Evolutionary conservation across 1,140 invertebrate genomes (phyloP).

Genomic region (Octopus bimaculoides): DNA sequence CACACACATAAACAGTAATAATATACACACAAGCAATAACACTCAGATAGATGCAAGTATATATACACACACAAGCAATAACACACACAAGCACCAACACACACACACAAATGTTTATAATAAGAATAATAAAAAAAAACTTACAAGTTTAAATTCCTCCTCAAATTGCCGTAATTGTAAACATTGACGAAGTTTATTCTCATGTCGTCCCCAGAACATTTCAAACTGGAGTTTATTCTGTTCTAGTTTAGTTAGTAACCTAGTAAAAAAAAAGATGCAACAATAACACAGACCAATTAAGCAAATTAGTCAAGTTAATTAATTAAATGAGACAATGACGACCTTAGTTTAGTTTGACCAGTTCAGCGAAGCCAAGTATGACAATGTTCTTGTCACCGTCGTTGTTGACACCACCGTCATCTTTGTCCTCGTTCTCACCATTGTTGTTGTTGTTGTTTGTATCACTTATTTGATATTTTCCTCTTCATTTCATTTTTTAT

Average conservation of each 20-base stretch:
- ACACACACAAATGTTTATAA: no score
- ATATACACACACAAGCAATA: no score
- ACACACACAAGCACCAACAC: no score
- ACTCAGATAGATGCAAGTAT: no score
- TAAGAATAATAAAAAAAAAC: slow-evolving; percentile 15
- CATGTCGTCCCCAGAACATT: slow-evolving; percentile 89
- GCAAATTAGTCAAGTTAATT: no score
- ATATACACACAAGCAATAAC: no score
- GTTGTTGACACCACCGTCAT: not conserved
- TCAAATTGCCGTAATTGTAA: slow-evolving; percentile 86
- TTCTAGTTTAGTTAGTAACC: slow-evolving; percentile 88
- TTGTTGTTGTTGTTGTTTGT: not conserved
- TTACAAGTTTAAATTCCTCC: slow-evolving; percentile 78
- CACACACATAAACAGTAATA: no score
- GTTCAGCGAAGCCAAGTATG: no score
- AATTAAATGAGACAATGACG: no score
- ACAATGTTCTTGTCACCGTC: no score
- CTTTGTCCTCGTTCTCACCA: not conserved
- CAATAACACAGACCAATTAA: not conserved
- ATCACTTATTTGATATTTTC: not conserved
- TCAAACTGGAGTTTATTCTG: slow-evolving; percentile 93
- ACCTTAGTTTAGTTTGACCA: no score
- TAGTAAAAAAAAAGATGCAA: slow-evolving; percentile 45
- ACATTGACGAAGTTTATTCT: slow-evolving; percentile 82
- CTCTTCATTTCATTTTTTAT: not conserved